Conservation (phyloP, 92 coral and sea anemone genomes). For the Porites evermanni region DNA sequence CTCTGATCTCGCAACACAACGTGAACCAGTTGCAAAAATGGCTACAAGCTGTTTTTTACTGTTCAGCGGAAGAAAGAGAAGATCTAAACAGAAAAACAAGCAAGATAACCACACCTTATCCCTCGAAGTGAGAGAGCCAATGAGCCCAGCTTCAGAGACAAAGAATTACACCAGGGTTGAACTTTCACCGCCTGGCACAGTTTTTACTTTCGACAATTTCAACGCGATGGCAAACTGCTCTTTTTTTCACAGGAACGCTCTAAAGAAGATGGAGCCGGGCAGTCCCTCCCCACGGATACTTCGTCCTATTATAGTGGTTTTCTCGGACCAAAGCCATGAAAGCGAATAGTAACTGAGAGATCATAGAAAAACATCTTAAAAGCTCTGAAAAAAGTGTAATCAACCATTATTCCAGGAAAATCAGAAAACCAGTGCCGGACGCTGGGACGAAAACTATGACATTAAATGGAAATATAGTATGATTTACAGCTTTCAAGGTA, state of each 20-base stretch:
- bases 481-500: too few relatives aligned
- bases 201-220: background rate
- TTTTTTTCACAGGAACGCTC: background rate
- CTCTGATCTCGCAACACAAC: background rate
- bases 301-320: background rate
- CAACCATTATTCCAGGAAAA: background rate
- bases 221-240: background rate
- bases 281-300: background rate
- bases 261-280: background rate
- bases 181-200: background rate
- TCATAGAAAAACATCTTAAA: background rate
- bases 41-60: background rate
- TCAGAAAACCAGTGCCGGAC: background rate
- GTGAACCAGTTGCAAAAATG: background rate
- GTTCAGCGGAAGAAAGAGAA: background rate
- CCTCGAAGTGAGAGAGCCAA: background rate
- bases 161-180: background rate
- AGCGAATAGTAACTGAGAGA: too few relatives aligned
- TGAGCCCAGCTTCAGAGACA: background rate
- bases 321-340: background rate
- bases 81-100: background rate
- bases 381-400: background rate
- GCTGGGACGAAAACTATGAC: background rate
- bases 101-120: background rate
- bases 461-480: background rate